Evolutionary conservation across 2,113 vertebrate species (phyloP).

Genomic region (Spheniscus mendiculus): DNA sequence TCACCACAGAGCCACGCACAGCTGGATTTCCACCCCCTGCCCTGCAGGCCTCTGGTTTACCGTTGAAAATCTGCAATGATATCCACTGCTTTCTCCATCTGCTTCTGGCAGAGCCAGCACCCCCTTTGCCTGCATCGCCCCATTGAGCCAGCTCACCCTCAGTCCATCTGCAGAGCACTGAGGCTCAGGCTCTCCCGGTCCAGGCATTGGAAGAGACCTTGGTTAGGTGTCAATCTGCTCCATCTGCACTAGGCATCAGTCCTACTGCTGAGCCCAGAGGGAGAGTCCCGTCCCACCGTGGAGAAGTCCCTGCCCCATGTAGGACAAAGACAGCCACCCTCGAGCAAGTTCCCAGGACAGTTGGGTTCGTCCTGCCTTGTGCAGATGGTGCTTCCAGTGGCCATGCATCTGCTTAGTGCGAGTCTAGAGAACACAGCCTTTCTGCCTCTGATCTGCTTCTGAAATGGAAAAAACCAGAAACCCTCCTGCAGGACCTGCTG

Average conservation of each 20-base stretch:
- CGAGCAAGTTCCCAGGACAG: not conserved
- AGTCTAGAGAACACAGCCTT: not conserved
- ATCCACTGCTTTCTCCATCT: not conserved
- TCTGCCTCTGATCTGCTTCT: not conserved
- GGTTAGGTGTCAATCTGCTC: not conserved
- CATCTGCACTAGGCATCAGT: not conserved
- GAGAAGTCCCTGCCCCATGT: fast-evolving
- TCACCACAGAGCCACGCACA: slow-evolving; percentile 13
- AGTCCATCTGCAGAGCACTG: not conserved
- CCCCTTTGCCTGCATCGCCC: not conserved
- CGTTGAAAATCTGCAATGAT: not conserved
- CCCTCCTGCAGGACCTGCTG: not conserved
- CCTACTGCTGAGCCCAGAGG: not conserved
- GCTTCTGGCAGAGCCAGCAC: not conserved
- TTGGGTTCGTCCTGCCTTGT: not conserved
- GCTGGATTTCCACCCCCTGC: not conserved
- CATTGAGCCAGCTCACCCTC: not conserved
- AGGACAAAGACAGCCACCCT: not conserved
- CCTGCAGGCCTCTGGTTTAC: not conserved
- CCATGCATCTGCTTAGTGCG: not conserved
- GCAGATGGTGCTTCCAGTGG: not conserved
- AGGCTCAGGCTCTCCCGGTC: not conserved
- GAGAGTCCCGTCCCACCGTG: not conserved
- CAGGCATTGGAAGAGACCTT: not conserved
- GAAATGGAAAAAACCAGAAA: not conserved